Evolutionary conservation across 2,797 vertebrate species (phyloP), one percentile per base, ranked within the genome.

Genomic region (Sternarchorhynchus goeldii): DNA sequence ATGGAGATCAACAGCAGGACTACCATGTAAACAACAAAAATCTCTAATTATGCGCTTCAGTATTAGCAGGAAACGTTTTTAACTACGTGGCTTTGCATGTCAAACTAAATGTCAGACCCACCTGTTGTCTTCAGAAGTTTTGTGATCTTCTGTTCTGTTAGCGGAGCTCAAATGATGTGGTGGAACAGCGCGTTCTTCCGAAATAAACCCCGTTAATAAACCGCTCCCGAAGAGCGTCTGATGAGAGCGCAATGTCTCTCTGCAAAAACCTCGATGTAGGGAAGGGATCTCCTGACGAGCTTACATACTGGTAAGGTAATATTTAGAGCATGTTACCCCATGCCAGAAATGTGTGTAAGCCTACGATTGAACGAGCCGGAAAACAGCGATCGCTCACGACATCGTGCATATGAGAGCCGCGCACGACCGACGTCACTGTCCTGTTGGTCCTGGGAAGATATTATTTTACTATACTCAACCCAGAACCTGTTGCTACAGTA

Each of bases 11-110:
- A 81, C 64, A 45, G 4, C 64, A 76, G 66, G 53, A 71, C 75
- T 64, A 78, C 72, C 25, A 25, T 25, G 25, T 25, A 25, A 25
- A 25, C n/a, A n/a, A 69, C 58, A 76, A 50, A 68, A 76, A 75
- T 69, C 71, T 75, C 58, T 81, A 83, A 83, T 77, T 68, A 67
- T 57, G 20, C 76, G 62, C 78, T 85, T 84, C 74, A 18, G 65
- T 84, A 81, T 82, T 65, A 78, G 55, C 41, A 69, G 78, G 74
- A 78, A 82, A 81, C 76, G 69, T 62, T 84, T 39, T 66, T 72
- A 62, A 74, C 75, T 74, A 45, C 50, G 34, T 57, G 50, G 58
- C 12, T 16, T 62, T 41, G 70, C 29, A 6, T 75, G 76, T 60
- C n/a, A 67, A 64, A 79, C 36, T 58, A 81, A 77, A 76, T 58